Evolutionary conservation across 2,888 invertebrate genomes (phyloP).

Genomic region (Pseudococcus viburni): DNA sequence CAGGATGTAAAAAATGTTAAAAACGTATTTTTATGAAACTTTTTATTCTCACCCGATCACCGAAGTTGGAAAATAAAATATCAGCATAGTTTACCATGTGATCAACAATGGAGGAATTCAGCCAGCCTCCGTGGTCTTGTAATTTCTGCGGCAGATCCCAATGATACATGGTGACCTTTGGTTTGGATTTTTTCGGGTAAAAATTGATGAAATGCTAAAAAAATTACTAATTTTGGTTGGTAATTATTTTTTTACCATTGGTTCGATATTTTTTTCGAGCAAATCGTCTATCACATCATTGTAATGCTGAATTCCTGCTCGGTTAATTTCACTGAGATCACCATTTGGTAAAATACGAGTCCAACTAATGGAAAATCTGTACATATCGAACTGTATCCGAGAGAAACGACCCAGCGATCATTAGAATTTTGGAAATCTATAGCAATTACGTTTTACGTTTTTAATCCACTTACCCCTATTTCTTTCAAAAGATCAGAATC

Average conservation of each 20-base stretch:
- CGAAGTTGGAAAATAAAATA: slow-evolving; percentile 74
- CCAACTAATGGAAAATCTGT: slow-evolving; percentile 72
- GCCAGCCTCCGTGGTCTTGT: slow-evolving; percentile 75
- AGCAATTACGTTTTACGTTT: too few relatives aligned
- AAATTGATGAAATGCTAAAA: too few relatives aligned
- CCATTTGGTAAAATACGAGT: slow-evolving; percentile 73
- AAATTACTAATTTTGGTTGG: neutral
- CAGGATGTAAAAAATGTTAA: neutral
- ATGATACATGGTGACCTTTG: slow-evolving; percentile 1
- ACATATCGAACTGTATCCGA: slow-evolving; percentile 67
- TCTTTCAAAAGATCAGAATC: slow-evolving; percentile 74
- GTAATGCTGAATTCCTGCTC: slow-evolving; percentile 73
- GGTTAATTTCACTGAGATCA: slow-evolving; percentile 70
- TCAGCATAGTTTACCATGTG: slow-evolving; percentile 78
- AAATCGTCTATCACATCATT: slow-evolving; percentile 72
- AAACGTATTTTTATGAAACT: neutral
- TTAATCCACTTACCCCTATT: slow-evolving; percentile 70
- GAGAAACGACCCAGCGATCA: neutral
- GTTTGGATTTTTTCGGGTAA: neutral
- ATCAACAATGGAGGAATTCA: slow-evolving; percentile 78
- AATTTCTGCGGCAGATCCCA: slow-evolving; percentile 36
- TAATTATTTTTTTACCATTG: slow-evolving; percentile 69
- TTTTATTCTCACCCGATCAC: slow-evolving; percentile 72
- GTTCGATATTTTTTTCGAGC: slow-evolving; percentile 71
- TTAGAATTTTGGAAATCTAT: neutral